These are phyloP conservation scores for Anas georgica DNA, from an alignment of 2,797 vertebrate species.

Conservation along the genomic window DNA sequence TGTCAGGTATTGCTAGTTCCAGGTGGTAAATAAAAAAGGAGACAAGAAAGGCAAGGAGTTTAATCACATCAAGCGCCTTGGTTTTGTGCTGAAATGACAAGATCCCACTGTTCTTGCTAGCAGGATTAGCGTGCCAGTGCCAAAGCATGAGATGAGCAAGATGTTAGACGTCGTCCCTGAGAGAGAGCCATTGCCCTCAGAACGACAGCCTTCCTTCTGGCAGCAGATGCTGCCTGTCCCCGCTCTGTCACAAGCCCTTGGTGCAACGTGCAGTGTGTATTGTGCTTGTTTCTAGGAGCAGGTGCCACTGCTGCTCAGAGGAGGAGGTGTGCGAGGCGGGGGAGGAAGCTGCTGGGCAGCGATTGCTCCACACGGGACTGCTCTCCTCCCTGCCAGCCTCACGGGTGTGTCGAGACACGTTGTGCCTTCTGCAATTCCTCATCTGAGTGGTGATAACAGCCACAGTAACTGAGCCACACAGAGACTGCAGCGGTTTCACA, in stretches of 20 bases:
- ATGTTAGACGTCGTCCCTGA: accelerated
- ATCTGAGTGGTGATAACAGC: neutral
- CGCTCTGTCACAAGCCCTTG: neutral
- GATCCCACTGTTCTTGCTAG: neutral
- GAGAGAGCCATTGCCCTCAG: neutral
- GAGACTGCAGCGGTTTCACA: neutral
- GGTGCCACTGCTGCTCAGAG: neutral
- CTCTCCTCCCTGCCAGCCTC: neutral
- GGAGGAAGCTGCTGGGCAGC: neutral
- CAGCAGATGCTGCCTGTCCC: neutral
- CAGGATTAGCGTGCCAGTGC: neutral
- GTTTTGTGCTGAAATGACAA: neutral
- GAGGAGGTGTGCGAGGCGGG: neutral
- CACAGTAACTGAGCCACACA: neutral
- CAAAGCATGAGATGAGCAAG: neutral
- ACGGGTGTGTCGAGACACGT: neutral
- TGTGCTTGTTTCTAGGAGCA: neutral
- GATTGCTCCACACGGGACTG: neutral
- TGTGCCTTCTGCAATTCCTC: neutral
- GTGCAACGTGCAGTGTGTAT: neutral
- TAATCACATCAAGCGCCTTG: neutral
- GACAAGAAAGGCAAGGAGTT: neutral
- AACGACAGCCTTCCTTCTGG: neutral
- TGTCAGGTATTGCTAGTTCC: neutral
- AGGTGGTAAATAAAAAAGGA: neutral